A percentile compares a stretch with the other conserved stretches of the same genome.
Conservation (phyloP, 2,797 vertebrate species). For the Anguilla anguilla region DNA sequence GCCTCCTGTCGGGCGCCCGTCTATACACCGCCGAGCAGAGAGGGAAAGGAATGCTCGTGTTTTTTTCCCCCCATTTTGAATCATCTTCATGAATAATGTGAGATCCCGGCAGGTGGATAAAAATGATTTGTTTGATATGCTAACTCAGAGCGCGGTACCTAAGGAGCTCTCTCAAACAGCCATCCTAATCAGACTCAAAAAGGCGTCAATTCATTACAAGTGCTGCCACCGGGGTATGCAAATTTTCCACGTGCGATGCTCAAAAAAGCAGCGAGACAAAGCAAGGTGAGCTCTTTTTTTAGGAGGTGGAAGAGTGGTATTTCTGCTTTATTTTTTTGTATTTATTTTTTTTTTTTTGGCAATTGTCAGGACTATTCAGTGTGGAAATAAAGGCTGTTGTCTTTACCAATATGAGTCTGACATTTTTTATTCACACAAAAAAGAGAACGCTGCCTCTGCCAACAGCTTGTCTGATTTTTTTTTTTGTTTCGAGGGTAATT, state of each 20-base stretch:
- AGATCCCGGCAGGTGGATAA: slow-evolving; percentile 11
- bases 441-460: slow-evolving; percentile 4
- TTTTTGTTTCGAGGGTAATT: slow-evolving; percentile 12
- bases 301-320: background rate
- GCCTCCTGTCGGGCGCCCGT: background rate
- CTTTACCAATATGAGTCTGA: background rate
- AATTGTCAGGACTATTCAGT: slow-evolving; percentile 7
- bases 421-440: slow-evolving; percentile 21
- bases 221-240: slow-evolving; percentile 23
- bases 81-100: slow-evolving; percentile 18
- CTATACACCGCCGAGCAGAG: background rate
- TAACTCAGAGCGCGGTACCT: slow-evolving; percentile 20
- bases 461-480: slow-evolving; percentile 22
- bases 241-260: slow-evolving; percentile 7
- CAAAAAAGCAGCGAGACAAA: slow-evolving; percentile 22
- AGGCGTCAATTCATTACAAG: slow-evolving; percentile 18
- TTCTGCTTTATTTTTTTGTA: background rate
- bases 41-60: background rate
- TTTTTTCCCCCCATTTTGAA: background rate
- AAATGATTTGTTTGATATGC: slow-evolving; percentile 1
- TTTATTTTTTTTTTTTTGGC: background rate
- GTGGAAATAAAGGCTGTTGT: background rate
- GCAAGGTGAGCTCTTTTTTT: slow-evolving; percentile 22
- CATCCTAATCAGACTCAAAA: background rate
- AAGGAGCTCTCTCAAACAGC: slow-evolving; percentile 6